Percentiles rank a stretch among this genome's conserved stretches.
Evolutionary conservation across 2,888 invertebrate genomes (phyloP).

Genomic region (Megalurothrips usitatus): DNA sequence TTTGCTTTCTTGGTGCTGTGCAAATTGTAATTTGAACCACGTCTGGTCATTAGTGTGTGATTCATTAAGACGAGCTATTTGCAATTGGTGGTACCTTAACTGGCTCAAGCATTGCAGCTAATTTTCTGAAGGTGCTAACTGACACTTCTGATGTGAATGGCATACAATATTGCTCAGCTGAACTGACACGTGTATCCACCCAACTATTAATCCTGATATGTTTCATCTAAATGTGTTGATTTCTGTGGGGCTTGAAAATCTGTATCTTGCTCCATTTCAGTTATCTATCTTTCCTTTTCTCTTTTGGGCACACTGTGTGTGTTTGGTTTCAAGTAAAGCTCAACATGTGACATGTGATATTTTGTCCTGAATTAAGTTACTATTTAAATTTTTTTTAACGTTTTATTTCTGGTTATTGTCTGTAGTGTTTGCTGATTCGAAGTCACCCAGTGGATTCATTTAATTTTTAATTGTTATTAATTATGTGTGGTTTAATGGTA

Average conservation of each 20-base stretch:
- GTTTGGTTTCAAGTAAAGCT: conserved; percentile 25
- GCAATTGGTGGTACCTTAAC: background rate
- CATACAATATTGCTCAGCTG: background rate
- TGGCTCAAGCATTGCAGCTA: conserved; percentile 11
- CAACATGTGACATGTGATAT: conserved; percentile 26
- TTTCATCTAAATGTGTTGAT: conserved; percentile 25
- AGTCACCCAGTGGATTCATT: conserved; percentile 20
- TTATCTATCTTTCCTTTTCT: background rate
- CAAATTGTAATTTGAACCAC: background rate
- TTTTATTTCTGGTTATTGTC: conserved; percentile 25
- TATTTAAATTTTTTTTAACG: conserved; percentile 18
- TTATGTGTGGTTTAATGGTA: conserved; percentile 23
- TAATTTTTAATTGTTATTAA: conserved; percentile 24
- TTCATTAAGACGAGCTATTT: background rate
- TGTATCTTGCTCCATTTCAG: background rate
- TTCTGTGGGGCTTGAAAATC: background rate
- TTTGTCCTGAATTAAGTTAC: conserved; percentile 25
- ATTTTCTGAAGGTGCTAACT: background rate
- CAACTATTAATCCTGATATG: conserved; percentile 26
- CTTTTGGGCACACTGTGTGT: conserved; percentile 21
- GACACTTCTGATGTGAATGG: background rate
- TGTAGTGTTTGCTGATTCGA: conserved; percentile 16
- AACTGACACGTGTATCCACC: conserved; percentile 16
- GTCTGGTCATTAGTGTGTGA: background rate
- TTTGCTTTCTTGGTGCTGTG: conserved; percentile 24